phyloP scores from a whole-genome alignment of 2,888 invertebrate species.

The Operophtera brumata region DNA sequence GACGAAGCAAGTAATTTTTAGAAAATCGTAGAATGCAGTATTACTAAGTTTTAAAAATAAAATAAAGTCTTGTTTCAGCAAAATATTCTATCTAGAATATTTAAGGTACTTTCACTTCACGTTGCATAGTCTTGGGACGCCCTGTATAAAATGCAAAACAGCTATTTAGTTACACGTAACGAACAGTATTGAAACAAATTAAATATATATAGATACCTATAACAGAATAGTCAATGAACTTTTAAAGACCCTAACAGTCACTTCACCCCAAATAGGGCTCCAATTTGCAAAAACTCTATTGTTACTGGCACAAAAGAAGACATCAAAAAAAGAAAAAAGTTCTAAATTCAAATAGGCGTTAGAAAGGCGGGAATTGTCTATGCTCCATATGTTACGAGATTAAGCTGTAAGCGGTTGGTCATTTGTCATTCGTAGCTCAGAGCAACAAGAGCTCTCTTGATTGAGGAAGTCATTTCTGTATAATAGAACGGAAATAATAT shows the following conservation, averaged over 20 bases:
- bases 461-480: conserved; percentile 79
- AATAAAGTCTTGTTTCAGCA: too few species aligned
- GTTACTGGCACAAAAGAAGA: conserved; percentile 75
- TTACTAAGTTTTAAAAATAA: too few species aligned
- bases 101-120: too few species aligned
- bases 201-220: conserved; percentile 67
- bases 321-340: conserved; percentile 63
- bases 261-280: conserved; percentile 54
- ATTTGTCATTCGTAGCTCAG: conserved; percentile 69
- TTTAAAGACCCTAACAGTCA: conserved; percentile 62
- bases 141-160: not conserved
- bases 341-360: conserved; percentile 61
- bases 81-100: too few species aligned
- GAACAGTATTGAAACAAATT: conserved; percentile 57
- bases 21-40: too few species aligned
- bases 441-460: conserved; percentile 56
- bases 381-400: conserved; percentile 75
- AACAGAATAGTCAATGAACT: conserved; percentile 65
- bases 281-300: conserved; percentile 76
- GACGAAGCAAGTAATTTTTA: too few species aligned
- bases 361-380: conserved; percentile 59
- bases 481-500: conserved; percentile 74
- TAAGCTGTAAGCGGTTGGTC: conserved; percentile 70
- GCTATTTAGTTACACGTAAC: conserved; percentile 40
- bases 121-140: too few species aligned